Percentiles rank a stretch among this genome's conserved stretches.
Conservation (phyloP, 92 coral and sea anemone species). For the Epizoanthus scotinus region DNA sequence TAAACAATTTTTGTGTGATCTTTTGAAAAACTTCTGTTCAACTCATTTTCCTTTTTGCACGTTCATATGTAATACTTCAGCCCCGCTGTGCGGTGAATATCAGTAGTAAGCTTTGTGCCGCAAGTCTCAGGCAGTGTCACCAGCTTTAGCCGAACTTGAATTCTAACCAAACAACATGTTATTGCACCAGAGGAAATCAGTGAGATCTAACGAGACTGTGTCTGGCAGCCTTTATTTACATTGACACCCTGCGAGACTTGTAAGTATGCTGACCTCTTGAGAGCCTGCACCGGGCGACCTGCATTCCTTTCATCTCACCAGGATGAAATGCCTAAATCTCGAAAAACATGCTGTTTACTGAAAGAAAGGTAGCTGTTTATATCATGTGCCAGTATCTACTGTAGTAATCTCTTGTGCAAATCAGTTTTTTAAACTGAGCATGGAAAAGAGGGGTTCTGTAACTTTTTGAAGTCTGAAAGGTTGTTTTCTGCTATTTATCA, state of each 20-base stretch:
- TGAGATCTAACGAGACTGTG: neutral
- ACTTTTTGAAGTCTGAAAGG: too few species aligned
- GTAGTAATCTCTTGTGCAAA: neutral
- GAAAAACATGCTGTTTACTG: constrained; percentile 47
- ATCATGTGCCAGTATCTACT: neutral
- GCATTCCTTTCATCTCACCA: constrained; percentile 27
- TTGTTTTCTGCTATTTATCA: too few species aligned
- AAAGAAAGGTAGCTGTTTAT: constrained; percentile 2
- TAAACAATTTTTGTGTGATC: constrained; percentile 23
- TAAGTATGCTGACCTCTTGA: constrained; percentile 10
- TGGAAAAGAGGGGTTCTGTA: too few species aligned
- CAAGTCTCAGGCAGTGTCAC: constrained; percentile 37
- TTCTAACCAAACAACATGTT: constrained; percentile 68
- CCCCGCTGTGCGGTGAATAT: constrained; percentile 7
- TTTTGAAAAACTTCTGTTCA: constrained; percentile 19
- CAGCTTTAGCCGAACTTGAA: constrained; percentile 48
- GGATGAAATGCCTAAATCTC: constrained; percentile 39
- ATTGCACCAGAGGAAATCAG: constrained; percentile 36
- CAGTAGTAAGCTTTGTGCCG: constrained; percentile 2
- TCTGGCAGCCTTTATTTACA: constrained; percentile 18
- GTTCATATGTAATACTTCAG: neutral
- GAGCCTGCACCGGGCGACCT: constrained; percentile 15
- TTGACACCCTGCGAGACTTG: constrained; percentile 11
- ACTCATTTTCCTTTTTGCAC: neutral
- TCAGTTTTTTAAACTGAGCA: neutral